Evolutionary conservation across 2,113 vertebrate species (phyloP), one percentile per base, ranked within the genome.

Genomic region (Marcusenius ussheri): DNA sequence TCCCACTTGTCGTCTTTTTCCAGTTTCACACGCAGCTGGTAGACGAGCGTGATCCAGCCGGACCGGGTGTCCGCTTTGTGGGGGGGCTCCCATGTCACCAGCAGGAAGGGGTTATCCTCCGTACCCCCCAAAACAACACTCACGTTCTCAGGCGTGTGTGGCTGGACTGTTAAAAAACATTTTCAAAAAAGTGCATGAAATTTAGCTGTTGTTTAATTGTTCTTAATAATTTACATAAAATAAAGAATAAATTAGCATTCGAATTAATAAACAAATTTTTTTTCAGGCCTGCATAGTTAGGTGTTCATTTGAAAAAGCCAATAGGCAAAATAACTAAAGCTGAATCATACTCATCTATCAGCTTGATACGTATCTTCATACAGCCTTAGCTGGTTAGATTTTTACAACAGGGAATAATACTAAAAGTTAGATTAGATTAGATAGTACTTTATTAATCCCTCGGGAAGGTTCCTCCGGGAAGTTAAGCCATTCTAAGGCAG

Each of bases 81-180:
- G 1, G 98, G 97, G 27, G 97, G 96, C 90, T 94, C 93, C 98
- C 98, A 99, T 83, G 94, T 96, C 89, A 97, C 95, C 89, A 93
- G 95, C 83, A 99, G 94, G 91, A 95, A 96, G 0, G 94, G 94
- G 90, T 91, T 92, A 88, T 93, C 91, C 88, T 96, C 35, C 0
- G 13, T 94, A 70, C 94, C 94, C 90, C 94, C 90, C 42, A 96
- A 90, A 1, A 35, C 31, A 90, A 93, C 94, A 49, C 93, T 95
- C 58, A 99, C 89, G n/a, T 96, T 96, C 93, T 95, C 94, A 39
- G 98, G 98, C 91, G 96, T 94, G 91, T 97, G 94, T 89, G 98
- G 97, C 93, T 97, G 95, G 93, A 98, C 98, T 99, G 93, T 5
- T 90, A 90, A 7, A 89, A 15, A 56, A 7, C 5, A 17, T 11